A percentile compares a stretch with the other conserved stretches of the same genome.
Evolutionary conservation across 2,113 vertebrate species (phyloP).

Genomic region (Lamprologus tigripictilis): DNA sequence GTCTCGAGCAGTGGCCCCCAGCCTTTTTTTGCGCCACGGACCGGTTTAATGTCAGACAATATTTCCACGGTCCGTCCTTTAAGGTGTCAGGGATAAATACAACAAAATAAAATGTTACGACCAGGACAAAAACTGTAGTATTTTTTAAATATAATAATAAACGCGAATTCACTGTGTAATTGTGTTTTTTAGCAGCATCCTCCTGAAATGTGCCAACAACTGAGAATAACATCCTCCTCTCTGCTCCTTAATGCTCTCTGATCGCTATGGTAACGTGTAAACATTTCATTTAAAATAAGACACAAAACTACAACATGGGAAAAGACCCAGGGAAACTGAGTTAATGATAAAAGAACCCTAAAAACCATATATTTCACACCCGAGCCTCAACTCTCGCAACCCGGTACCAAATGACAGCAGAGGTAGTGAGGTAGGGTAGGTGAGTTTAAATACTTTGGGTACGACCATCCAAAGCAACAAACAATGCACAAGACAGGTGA

Average conservation of each 20-base stretch:
- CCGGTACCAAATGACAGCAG: neutral
- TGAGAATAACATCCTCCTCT: neutral
- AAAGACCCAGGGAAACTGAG: fast-evolving
- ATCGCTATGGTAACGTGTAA: fast-evolving
- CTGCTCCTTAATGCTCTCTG: neutral
- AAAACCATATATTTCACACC: neutral
- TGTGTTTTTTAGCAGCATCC: neutral
- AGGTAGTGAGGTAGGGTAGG: neutral
- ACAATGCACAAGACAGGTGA: neutral
- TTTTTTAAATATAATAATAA: neutral
- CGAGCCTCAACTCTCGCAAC: neutral
- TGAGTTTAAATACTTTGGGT: neutral
- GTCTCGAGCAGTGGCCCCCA: fast-evolving
- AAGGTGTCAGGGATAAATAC: neutral
- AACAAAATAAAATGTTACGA: neutral
- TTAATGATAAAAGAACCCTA: neutral
- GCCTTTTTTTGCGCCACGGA: fast-evolving
- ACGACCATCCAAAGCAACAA: neutral
- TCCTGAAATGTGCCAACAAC: neutral
- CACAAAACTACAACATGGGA: neutral
- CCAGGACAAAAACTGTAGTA: neutral
- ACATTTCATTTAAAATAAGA: neutral
- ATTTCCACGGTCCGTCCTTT: fast-evolving
- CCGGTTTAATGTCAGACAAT: neutral
- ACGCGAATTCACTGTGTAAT: fast-evolving